These are phyloP conservation scores for Therioaphis trifolii DNA, from an alignment of 2,888 invertebrate genomes.

Conservation along the genomic window DNA sequence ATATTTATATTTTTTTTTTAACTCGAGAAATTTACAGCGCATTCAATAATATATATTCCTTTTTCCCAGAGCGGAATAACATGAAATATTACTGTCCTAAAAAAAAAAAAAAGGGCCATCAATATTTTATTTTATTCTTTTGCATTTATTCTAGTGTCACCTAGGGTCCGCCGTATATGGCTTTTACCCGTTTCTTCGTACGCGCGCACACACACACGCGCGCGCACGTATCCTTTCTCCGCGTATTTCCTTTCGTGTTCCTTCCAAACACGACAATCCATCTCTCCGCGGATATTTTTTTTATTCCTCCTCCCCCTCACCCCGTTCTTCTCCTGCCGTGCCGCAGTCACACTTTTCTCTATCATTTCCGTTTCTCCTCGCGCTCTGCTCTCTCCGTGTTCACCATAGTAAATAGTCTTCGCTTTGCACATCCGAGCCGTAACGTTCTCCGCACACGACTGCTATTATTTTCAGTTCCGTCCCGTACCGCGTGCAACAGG, in stretches of 20 bases:
- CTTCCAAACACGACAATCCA: slow-evolving; percentile 7
- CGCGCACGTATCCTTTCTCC: slow-evolving; percentile 6
- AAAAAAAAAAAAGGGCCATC: slow-evolving; percentile 22
- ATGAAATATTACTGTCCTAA: slow-evolving; percentile 15
- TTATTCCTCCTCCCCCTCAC: neutral
- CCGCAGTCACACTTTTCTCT: neutral
- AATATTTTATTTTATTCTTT: slow-evolving; percentile 56
- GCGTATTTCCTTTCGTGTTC: neutral
- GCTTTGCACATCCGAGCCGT: neutral
- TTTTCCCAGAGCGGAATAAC: neutral
- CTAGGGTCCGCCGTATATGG: neutral
- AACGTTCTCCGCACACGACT: neutral
- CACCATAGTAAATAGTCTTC: slow-evolving; percentile 1
- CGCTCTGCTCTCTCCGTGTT: neutral
- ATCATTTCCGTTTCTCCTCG: neutral
- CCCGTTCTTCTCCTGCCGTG: neutral
- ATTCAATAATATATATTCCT: slow-evolving; percentile 23
- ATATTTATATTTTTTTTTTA: too few species aligned
- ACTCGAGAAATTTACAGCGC: neutral
- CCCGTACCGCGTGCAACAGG: neutral
- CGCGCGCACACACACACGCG: neutral
- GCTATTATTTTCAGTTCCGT: neutral
- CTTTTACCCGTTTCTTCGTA: neutral
- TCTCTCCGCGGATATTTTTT: neutral
- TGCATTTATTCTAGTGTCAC: slow-evolving; percentile 10